Evolutionary conservation across 2,888 invertebrate species (phyloP).

Genomic region (Troglohyphantes excavatus): DNA sequence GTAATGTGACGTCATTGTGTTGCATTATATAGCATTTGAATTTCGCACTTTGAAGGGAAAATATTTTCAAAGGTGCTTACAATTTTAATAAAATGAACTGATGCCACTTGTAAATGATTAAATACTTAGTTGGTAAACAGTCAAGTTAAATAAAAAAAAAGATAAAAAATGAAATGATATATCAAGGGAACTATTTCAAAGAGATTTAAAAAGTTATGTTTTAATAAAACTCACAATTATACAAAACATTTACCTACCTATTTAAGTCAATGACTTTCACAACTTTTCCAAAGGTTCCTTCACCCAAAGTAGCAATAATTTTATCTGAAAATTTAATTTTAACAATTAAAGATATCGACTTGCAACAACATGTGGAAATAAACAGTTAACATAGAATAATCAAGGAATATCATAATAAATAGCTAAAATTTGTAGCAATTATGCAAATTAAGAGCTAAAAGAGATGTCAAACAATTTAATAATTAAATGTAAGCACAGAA

Average conservation of each 20-base stretch:
- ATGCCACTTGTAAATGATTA: no score
- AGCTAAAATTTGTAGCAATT: background rate
- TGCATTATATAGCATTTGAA: no score
- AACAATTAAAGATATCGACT: background rate
- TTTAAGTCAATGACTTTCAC: slow-evolving; percentile 98
- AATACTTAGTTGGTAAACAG: no score
- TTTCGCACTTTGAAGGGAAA: no score
- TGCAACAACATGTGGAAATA: background rate
- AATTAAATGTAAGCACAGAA: background rate
- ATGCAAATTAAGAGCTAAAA: background rate
- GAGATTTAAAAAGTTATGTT: no score
- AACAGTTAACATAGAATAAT: background rate
- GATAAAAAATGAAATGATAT: no score
- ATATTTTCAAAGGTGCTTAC: no score
- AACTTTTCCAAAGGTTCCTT: slow-evolving; percentile 99
- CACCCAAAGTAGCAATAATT: slow-evolving; percentile 98
- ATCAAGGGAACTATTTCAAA: no score
- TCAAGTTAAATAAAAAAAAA: no score
- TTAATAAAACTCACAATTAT: background rate
- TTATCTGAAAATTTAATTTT: slow-evolving; percentile 89
- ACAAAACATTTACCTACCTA: slow-evolving; percentile 86
- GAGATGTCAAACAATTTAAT: background rate
- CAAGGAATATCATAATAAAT: slow-evolving; percentile 1
- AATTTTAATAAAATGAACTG: no score
- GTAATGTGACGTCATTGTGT: no score